Evolutionary conservation across 2,797 vertebrate species (phyloP), one percentile per base, ranked within the genome.

Genomic region (Coendou prehensilis): DNA sequence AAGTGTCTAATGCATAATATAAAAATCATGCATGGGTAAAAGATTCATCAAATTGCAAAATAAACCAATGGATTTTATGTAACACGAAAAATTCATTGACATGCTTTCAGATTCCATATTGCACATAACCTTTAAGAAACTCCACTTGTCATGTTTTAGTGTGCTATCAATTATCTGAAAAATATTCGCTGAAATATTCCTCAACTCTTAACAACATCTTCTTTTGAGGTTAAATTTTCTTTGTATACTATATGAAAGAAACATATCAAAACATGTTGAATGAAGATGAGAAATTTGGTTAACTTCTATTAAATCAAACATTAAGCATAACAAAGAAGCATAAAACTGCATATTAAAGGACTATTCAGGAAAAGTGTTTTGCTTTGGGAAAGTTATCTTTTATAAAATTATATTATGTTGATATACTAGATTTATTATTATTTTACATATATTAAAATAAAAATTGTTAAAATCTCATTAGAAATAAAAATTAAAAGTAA

Each of bases 211-310:
- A 33, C 26, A 67, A 78, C 9, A 41, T 59, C 14, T 88, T 78
- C 64, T 78, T 85, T 4, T 71, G 30, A 93, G 28, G 14, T 56
- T 87, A 33, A 10, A 61, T 93, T 97, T 83, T 91, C 59, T 95
- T 92, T 17, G n/a, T 37, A n/a, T 22, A 52, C 9, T 85, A 87
- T 71, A 93, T 87, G 78, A 50, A 78, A 87, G 64, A 8, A 86
- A 30, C 0, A 20, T 81, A 54, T 84, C 17, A 61, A 96, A 78
- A 76, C 10, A 78, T 33, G 52, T 85, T 64, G 54, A 87, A 89
- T 54, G 41, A 87, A 91, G 20, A 73, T 59, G 52, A 83, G 73
- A 89, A 89, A 87, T 41, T 91, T 17, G 87, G 9, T 13, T 71
- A 14, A 56, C 22, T 73, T 73, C 13, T 47, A 69, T n/a, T 87